phyloP scores from a whole-genome alignment of 2,888 invertebrate genomes.

The Scaptomyza tumidula region DNA sequence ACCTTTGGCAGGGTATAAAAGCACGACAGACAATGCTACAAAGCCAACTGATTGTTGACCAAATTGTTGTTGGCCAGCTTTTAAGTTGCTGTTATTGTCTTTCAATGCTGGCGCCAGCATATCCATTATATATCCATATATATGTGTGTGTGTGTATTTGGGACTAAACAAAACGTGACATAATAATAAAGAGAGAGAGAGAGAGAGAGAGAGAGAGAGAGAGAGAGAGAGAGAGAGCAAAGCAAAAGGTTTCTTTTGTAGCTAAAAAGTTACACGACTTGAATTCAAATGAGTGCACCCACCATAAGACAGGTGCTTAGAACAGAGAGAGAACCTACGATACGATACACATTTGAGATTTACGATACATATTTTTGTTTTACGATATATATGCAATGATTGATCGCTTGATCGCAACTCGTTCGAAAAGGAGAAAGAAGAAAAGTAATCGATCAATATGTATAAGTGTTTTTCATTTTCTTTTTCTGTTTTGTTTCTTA shows the following conservation, averaged over 20 bases:
- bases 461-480: neutral
- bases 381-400: constrained; percentile 1
- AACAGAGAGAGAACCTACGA: constrained; percentile 1
- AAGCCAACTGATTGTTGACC: constrained; percentile 41
- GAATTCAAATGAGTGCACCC: constrained; percentile 9
- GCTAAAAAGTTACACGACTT: neutral
- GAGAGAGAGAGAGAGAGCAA: constrained; percentile 1
- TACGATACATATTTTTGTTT: neutral
- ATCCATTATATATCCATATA: constrained; percentile 11
- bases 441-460: constrained; percentile 3
- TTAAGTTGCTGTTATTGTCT: constrained; percentile 29
- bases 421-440: neutral
- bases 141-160: neutral
- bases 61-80: constrained; percentile 43
- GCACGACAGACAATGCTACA: constrained; percentile 2
- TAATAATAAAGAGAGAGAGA: constrained; percentile 20
- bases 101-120: constrained; percentile 68
- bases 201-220: neutral
- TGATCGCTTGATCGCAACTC: constrained; percentile 9
- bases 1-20: neutral
- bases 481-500: neutral
- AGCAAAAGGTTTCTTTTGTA: constrained; percentile 1
- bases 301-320: constrained; percentile 3
- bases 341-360: neutral
- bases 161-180: constrained; percentile 55